Evolutionary conservation across 2,113 vertebrate species (phyloP).

Genomic region (Stictonetta naevosa): DNA sequence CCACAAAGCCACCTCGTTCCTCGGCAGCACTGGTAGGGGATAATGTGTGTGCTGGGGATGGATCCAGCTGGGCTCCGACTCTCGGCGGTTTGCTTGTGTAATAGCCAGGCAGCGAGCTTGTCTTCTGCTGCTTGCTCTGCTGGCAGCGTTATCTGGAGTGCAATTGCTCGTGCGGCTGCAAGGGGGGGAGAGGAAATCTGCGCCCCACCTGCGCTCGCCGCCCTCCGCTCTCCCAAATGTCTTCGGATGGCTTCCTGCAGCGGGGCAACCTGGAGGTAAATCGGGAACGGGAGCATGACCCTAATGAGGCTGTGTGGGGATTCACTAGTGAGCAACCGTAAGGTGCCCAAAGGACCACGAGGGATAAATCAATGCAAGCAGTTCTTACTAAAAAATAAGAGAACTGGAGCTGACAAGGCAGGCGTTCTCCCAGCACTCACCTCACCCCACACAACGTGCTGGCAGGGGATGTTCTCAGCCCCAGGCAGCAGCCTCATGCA

Average conservation of each 20-base stretch:
- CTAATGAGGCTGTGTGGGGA: not conserved
- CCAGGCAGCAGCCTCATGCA: not conserved
- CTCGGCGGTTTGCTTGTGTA: not conserved
- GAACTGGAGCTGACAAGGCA: too few species aligned
- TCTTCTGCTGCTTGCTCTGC: not conserved
- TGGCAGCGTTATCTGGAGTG: not conserved
- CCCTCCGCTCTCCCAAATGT: not conserved
- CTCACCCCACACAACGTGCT: rapidly evolving
- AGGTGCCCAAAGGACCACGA: not conserved
- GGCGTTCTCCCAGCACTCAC: not conserved
- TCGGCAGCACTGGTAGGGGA: not conserved
- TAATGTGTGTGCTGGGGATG: not conserved
- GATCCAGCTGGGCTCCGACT: not conserved
- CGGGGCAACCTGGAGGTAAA: not conserved
- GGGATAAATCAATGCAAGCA: not conserved
- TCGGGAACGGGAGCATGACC: not conserved
- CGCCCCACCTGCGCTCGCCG: not conserved
- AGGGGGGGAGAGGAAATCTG: not conserved
- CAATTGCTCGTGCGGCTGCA: too few species aligned
- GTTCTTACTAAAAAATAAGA: not conserved
- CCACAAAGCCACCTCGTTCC: rapidly evolving
- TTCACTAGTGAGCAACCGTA: not conserved
- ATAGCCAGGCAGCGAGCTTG: not conserved
- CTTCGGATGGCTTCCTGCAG: rapidly evolving
- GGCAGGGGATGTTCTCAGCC: rapidly evolving